Conservation (phyloP, 2,113 vertebrate genomes). For the Corythornis vintsioides region DNA sequence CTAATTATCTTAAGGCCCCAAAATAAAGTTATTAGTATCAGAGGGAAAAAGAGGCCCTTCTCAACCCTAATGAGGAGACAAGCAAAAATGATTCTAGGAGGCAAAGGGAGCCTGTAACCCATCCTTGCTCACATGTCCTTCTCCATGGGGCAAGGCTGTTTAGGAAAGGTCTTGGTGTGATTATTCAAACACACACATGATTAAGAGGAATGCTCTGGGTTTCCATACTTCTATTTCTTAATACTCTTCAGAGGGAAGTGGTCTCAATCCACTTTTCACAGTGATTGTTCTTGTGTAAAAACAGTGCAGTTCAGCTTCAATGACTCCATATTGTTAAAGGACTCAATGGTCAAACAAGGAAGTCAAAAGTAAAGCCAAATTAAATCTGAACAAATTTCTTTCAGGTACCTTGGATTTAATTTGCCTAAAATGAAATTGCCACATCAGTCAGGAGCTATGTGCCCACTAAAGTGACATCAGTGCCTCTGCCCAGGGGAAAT, state of each 20-base stretch:
- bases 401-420: neutral
- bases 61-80: neutral
- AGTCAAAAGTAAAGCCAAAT: neutral
- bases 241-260: neutral
- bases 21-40: neutral
- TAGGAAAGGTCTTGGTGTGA: neutral
- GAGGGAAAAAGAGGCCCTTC: neutral
- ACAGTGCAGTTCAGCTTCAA: neutral
- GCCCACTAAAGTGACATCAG: neutral
- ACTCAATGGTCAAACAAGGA: neutral
- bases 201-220: neutral
- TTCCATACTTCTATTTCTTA: neutral
- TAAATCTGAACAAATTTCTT: neutral
- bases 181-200: too few relatives aligned
- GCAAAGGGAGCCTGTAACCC: neutral
- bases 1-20: neutral
- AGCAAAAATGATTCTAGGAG: neutral
- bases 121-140: neutral
- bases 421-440: neutral
- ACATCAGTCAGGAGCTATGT: neutral
- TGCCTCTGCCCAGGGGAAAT: neutral
- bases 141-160: neutral
- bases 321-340: rapidly evolving
- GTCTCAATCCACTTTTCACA: neutral
- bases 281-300: neutral